Evolutionary conservation across 2,113 vertebrate genomes (phyloP), one percentile per base, ranked within the genome.

Genomic region (Sander vitreus): DNA sequence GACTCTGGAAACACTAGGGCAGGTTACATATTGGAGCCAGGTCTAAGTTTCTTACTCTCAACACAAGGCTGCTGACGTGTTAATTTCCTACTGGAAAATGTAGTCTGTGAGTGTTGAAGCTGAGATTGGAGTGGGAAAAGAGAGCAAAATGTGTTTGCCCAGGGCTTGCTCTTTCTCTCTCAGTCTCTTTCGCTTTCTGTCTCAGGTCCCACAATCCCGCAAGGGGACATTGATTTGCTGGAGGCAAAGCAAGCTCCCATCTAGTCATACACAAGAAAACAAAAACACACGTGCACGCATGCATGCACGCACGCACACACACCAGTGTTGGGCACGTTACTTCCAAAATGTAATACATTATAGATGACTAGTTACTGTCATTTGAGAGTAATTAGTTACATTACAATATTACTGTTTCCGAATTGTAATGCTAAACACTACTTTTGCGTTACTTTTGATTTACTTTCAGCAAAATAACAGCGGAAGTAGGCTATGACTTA

Each of bases 161-260:
- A 73, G 83, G 85, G 89, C 85, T 88, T 36, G 76, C 83, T 91
- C 75, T 83, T 47, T 78, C 81, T 68, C 63, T 72, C 57, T 80
- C 78, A 45, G 83, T 76, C 63, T 90, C 82, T 80, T 70, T 78
- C 51, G 59, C 85, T 89, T 57, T 84, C 90, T 88, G 80, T 91
- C 89, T 82, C 87, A 85, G 88, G 83, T 88, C 86, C 85, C 78
- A 81, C 81, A 68, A 74, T 92, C 92, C 89, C 91, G 90, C 47
- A 27, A 92, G 91, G 88, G 84, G 88, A 92, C 88, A 93, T 88
- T 80, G 90, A 92, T 92, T 91, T 93, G 89, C 91, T 92, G 59
- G 65, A 91, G 91, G 89, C 92, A 76, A 90, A 87, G 91, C 88
- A 83, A 80, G 90, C 82, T 84, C 76, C 83, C 85, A 72, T 83